Evolutionary conservation across 2,888 invertebrate species (phyloP), one percentile per base, ranked within the genome.

Genomic region (Synergus gifuensis): DNA sequence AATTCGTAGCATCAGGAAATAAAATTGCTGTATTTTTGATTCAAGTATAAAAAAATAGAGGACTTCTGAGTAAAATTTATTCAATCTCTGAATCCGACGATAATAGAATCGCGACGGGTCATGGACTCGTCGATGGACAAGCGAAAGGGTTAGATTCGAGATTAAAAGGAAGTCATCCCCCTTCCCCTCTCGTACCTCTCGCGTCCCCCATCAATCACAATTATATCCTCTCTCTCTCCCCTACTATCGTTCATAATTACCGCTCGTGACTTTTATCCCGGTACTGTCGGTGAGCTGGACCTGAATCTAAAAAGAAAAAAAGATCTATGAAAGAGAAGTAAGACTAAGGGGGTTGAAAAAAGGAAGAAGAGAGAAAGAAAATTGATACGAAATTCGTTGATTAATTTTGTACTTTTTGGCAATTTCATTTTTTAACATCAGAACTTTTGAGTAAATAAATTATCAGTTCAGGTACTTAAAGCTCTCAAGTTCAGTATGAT

Each of bases 131-230:
- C 46, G 76, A 77, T 78, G 87, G 88, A 86, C 82, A 87, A 86
- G 88, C 88, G 89, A 89, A 91, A 90, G 91, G 90, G 91, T 91
- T 91, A 90, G 89, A 86, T 86, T 89, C 88, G 89, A 92, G 91
- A 92, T 92, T 92, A 91, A 92, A 91, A 92, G 92, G 92, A 92
- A 92, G 91, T 91, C 89, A 90, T 86, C 90, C 89, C 89, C 88
- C 87, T 84, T 79, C 83, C 44, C 79, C 85, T 85, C 83, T 85
- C 83, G 79, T 86, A 83, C 85, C 88, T 89, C 85, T 85, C 86
- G 81, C 86, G 88, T 86, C 87, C 89, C 88, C 91, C 91, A 91
- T 91, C 92, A 92, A 92, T 92, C 91, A 92, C 92, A 91, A 92
- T 92, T 92, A 92, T 90, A 90, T 90, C 86, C 87, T 85, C 88